Evolutionary conservation across 37 sponge, comb jelly and placozoan genomes (phyloP).

Genomic region (Crambe crambe): DNA sequence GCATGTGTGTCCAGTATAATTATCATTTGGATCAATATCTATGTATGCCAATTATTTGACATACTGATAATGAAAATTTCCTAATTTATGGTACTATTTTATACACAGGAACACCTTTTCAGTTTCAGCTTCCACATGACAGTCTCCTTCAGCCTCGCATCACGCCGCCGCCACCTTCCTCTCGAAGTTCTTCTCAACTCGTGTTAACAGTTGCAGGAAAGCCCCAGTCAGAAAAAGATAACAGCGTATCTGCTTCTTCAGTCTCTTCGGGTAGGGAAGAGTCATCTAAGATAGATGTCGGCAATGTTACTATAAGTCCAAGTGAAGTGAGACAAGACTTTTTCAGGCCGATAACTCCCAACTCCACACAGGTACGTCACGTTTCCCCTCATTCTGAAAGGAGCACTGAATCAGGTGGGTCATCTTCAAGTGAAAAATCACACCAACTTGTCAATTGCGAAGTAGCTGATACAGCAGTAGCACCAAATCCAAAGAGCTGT

Average conservation of each 20-base stretch:
- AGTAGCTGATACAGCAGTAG: too few relatives aligned
- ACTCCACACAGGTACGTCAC: background rate
- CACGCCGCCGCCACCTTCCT: slow-evolving; percentile 9
- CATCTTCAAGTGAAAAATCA: too few relatives aligned
- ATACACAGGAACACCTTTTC: slow-evolving; percentile 26
- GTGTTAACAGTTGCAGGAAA: background rate
- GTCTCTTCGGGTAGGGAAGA: too few relatives aligned
- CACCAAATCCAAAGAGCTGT: too few relatives aligned
- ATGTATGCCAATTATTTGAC: too few relatives aligned
- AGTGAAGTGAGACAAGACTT: background rate
- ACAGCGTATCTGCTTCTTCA: background rate
- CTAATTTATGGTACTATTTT: too few relatives aligned
- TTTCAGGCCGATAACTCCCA: slow-evolving; percentile 13
- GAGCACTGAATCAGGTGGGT: too few relatives aligned
- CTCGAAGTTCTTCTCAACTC: background rate
- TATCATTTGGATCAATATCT: too few relatives aligned
- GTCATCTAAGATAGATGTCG: background rate
- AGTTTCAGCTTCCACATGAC: slow-evolving; percentile 17
- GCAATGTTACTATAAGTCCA: background rate
- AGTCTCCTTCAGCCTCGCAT: background rate
- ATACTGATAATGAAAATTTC: too few relatives aligned
- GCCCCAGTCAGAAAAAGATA: background rate
- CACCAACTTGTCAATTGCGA: too few relatives aligned
- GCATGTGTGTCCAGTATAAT: too few relatives aligned
- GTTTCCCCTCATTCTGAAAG: too few relatives aligned